Percentiles rank a stretch among this genome's conserved stretches.
Conservation (phyloP, 2,113 vertebrate species). For the Sakesphorus luctuosus region DNA sequence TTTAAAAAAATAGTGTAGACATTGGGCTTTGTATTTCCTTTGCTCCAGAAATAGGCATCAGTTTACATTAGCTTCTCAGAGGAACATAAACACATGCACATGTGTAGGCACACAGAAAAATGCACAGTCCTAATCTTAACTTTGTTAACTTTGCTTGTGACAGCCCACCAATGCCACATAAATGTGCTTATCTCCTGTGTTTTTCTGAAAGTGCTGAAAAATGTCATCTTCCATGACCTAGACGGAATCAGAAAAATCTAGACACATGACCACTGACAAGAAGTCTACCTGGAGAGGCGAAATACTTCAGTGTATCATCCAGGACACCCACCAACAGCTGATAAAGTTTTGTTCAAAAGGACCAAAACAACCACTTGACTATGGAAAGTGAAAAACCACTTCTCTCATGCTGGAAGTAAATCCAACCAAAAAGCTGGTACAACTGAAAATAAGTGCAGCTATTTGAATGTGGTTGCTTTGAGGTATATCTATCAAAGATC, state of each 20-base stretch:
- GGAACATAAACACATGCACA: neutral
- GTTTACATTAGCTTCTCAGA: neutral
- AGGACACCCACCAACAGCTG: neutral
- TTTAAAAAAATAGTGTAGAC: neutral
- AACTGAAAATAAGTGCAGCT: neutral
- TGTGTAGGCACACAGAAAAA: neutral
- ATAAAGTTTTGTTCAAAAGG: neutral
- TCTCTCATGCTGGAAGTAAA: neutral
- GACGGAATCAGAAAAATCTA: neutral
- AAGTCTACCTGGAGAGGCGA: neutral
- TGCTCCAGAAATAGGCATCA: neutral
- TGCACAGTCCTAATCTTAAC: neutral
- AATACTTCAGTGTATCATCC: neutral
- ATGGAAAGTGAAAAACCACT: neutral
- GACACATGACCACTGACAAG: neutral
- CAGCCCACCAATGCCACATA: neutral
- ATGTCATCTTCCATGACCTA: neutral
- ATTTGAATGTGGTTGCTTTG: neutral
- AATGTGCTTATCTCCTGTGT: neutral
- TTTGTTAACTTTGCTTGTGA: neutral
- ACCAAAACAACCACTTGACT: neutral
- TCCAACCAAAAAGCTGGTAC: neutral
- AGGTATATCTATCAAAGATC: neutral
- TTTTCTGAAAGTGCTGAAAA: neutral
- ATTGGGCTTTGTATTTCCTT: neutral